Evolutionary conservation across 1,140 invertebrate species (phyloP).

Genomic region (Megathymus violae): DNA sequence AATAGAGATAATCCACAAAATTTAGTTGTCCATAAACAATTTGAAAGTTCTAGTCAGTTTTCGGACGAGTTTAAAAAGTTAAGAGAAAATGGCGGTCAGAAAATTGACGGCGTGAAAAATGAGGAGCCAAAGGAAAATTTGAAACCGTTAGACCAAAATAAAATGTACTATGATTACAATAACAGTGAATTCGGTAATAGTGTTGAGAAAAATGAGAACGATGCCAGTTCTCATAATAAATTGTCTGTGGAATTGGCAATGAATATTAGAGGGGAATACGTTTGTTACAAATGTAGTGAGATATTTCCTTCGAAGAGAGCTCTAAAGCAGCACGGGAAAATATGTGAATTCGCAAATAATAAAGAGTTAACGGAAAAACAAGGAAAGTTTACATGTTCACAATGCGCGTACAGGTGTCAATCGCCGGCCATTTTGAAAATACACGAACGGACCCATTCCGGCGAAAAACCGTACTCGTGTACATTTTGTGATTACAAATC

Average conservation of each 20-base stretch:
- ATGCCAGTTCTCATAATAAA: constrained; percentile 56
- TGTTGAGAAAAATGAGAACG: constrained; percentile 62
- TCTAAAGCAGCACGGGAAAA: constrained; percentile 69
- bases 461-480: constrained; percentile 85
- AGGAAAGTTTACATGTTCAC: constrained; percentile 74
- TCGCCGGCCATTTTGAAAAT: constrained; percentile 88
- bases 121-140: constrained; percentile 73
- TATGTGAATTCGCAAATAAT: constrained; percentile 54
- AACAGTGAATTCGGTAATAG: constrained; percentile 31
- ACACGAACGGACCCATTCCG: constrained; percentile 85
- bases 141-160: constrained; percentile 67
- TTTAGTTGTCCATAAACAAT: constrained; percentile 67
- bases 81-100: constrained; percentile 44
- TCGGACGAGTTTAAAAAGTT: constrained; percentile 58
- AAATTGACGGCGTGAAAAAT: constrained; percentile 49
- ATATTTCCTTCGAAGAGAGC: constrained; percentile 67
- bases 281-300: constrained; percentile 70
- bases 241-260: constrained; percentile 53
- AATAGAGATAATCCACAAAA: constrained; percentile 72
- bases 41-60: constrained; percentile 58
- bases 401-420: constrained; percentile 77
- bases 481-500: constrained; percentile 90
- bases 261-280: constrained; percentile 72
- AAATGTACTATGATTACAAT: constrained; percentile 56
- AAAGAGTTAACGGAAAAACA: constrained; percentile 52